A percentile compares a stretch with the other conserved stretches of the same genome.
These are phyloP conservation scores for Aepyceros melampus DNA, from an alignment of 2,113 vertebrate species.

Conservation along the genomic window DNA sequence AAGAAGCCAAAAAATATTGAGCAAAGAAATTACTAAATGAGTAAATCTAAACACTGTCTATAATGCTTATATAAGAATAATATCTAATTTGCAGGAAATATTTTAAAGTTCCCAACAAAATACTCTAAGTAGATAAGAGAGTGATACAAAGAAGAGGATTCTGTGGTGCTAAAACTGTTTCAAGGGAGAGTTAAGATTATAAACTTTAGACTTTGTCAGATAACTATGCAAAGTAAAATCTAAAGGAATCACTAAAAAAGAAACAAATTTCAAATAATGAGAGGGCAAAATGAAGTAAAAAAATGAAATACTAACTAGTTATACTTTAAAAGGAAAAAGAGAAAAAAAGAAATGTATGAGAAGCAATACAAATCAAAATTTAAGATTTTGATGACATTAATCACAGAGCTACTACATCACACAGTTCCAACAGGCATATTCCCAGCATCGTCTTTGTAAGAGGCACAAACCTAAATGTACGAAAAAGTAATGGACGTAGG, in stretches of 20 bases:
- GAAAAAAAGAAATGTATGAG: neutral
- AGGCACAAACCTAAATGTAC: neutral
- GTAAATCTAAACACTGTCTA: neutral
- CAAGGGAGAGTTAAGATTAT: neutral
- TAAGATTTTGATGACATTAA: neutral
- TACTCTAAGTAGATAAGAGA: neutral
- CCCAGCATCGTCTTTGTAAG: neutral
- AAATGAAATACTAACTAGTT: neutral
- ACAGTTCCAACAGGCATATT: neutral
- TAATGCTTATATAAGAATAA: neutral
- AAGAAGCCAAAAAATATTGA: neutral
- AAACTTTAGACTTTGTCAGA: neutral
- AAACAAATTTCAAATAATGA: neutral
- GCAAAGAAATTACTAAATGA: neutral
- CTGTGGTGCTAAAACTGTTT: neutral
- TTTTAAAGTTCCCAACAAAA: neutral
- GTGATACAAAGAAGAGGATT: neutral
- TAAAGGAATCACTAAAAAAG: neutral
- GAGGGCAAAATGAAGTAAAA: neutral
- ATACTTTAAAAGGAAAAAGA: neutral
- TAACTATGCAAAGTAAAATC: neutral
- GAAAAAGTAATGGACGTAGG: neutral
- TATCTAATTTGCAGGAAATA: neutral
- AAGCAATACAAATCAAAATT: neutral
- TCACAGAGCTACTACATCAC: neutral